Evolutionary conservation across 2,113 vertebrate species (phyloP), one percentile per base, ranked within the genome.

Genomic region (Labrus mixtus): DNA sequence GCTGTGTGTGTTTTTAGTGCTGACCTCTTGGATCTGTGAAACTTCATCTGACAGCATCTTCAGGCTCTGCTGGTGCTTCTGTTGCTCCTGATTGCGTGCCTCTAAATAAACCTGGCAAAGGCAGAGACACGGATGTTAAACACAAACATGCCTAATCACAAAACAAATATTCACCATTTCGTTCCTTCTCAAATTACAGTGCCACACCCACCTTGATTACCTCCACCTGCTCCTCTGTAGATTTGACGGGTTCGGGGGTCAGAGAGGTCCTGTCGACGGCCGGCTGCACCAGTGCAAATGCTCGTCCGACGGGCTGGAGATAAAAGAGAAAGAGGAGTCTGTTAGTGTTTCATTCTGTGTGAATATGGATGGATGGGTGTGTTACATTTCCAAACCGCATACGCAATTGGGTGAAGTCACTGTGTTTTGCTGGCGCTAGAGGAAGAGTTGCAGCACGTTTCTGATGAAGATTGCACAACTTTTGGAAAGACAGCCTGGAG

Each of bases 11-110:
- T 23, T 56, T 5, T 6, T 29, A 29, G 13, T 3, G 68, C 11
- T 89, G 65, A 96, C 96, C 95, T 96, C 96, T 60, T 97, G 96
- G 25, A 96, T 96, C 67, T 97, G 95, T 20, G 95, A 94, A 48
- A 95, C 96, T 85, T 98, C 96, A 3, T 96, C 97, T 51, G 95
- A 96, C 61, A 97, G 92, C 91, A 96, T 97, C 81, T 87, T 94
- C 55, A 97, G 77, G 22, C 87, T 96, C 90, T 97, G 90, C 58
- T 96, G 95, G 0, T 96, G 95, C 41, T 87, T 92, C 50, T 87
- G 62, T 82, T 94, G 87, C 51, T 96, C 95, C 67, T 96, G 93
- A 8, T 88, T 92, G 20, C 93, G 93, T 0, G 93, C 96, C 72
- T 96, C 95, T 8, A 98, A 88, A 72, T 98, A 98, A 37, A 98